These are phyloP conservation scores for Calephelis perditalis DNA, from an alignment of 2,888 invertebrate species.

Conservation along the genomic window DNA sequence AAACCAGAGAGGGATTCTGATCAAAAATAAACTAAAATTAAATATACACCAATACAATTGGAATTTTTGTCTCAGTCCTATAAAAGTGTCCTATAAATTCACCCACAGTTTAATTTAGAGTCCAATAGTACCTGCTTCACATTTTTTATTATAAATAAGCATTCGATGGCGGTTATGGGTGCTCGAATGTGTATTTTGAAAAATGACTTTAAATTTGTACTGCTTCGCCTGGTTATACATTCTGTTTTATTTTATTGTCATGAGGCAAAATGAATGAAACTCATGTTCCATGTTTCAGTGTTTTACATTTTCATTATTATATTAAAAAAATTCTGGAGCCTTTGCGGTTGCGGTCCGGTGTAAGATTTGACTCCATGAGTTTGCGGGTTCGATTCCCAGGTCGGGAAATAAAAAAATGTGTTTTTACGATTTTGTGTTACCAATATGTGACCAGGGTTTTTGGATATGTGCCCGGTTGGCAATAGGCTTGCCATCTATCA, in stretches of 20 bases:
- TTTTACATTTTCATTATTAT: slow-evolving; percentile 13
- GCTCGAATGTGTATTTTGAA: slow-evolving; percentile 68
- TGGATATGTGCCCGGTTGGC: too few relatives aligned
- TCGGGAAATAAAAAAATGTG: too few relatives aligned
- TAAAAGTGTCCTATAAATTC: slow-evolving; percentile 79
- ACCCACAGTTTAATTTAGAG: slow-evolving; percentile 77
- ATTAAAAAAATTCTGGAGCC: too few relatives aligned
- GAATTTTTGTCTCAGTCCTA: slow-evolving; percentile 77
- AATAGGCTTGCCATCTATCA: too few relatives aligned
- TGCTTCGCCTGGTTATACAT: slow-evolving; percentile 34
- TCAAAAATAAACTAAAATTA: slow-evolving; percentile 78
- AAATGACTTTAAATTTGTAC: slow-evolving; percentile 70
- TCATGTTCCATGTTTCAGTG: slow-evolving; percentile 3
- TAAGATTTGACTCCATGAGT: too few relatives aligned
- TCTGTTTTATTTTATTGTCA: slow-evolving; percentile 2
- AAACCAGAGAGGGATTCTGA: slow-evolving; percentile 69
- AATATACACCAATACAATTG: slow-evolving; percentile 77
- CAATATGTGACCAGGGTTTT: too few relatives aligned
- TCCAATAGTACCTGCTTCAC: slow-evolving; percentile 74
- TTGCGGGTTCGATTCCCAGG: too few relatives aligned
- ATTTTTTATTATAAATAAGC: slow-evolving; percentile 70
- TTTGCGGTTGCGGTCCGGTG: too few relatives aligned
- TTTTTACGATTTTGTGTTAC: too few relatives aligned
- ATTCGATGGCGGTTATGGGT: slow-evolving; percentile 68
- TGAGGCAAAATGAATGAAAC: background rate